Conservation (phyloP, 2,888 invertebrate genomes). For the Griposia aprilina region DNA sequence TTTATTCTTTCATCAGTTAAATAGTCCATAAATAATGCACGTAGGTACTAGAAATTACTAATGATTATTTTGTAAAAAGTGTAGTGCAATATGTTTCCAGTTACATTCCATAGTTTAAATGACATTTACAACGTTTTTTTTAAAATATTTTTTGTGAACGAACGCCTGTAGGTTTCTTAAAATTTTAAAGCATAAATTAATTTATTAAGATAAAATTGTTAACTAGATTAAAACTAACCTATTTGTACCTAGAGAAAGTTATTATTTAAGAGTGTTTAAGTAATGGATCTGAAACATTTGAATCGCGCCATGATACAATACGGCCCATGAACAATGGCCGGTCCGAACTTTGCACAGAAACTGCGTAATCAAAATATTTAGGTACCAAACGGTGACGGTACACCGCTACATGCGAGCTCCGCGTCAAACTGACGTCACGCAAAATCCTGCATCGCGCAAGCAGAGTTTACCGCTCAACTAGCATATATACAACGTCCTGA, state of each 20-base stretch:
- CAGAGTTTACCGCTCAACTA: no score
- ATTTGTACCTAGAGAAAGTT: not conserved
- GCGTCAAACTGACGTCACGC: no score
- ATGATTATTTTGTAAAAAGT: not conserved
- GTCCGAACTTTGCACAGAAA: no score
- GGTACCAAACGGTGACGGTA: no score
- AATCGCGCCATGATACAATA: conserved; percentile 3
- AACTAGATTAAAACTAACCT: not conserved
- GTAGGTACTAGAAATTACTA: not conserved
- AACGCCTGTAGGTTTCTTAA: not conserved
- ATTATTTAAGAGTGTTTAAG: not conserved
- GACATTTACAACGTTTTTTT: not conserved
- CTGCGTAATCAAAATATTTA: no score
- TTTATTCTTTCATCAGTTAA: not conserved
- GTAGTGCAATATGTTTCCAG: not conserved
- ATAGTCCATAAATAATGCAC: not conserved
- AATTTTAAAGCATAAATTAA: not conserved
- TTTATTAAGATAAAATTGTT: not conserved
- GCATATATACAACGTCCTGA: no score
- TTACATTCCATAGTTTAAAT: conserved; percentile 14
- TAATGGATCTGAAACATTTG: not conserved
- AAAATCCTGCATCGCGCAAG: no score
- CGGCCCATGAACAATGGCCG: no score
- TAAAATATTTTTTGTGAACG: not conserved
- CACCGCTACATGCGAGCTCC: no score